phyloP scores from a whole-genome alignment of 2,113 vertebrate genomes.

The Saccopteryx leptura region DNA sequence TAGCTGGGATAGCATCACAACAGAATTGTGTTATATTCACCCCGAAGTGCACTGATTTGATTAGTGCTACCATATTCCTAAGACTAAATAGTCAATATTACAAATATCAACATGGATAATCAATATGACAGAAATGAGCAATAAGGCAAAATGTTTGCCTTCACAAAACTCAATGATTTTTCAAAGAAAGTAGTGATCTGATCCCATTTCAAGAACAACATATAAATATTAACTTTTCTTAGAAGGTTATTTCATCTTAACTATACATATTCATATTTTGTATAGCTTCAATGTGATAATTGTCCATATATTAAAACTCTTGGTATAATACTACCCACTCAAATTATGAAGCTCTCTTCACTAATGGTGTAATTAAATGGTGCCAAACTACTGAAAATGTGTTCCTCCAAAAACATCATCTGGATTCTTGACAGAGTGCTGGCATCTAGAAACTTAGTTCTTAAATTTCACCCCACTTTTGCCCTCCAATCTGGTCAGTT shows the following conservation, averaged over 20 bases:
- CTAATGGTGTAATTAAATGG: conserved; percentile 61
- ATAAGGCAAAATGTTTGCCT: neutral
- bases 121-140: neutral
- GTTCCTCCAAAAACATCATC: conserved; percentile 73
- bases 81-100: neutral
- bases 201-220: neutral
- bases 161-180: neutral
- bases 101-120: neutral
- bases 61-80: neutral
- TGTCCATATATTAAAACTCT: conserved; percentile 37
- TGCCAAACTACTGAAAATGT: conserved; percentile 65
- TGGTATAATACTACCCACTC: neutral
- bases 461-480: conserved; percentile 56
- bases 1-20: neutral
- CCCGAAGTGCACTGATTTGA: neutral
- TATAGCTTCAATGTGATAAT: neutral
- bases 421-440: conserved; percentile 73
- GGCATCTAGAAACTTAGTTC: conserved; percentile 67
- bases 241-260: conserved; percentile 11
- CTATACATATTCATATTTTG: neutral
- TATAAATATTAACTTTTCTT: neutral
- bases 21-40: neutral
- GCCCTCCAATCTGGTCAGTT: conserved; percentile 64
- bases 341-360: conserved; percentile 15
- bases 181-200: neutral